A percentile compares a stretch with the other conserved stretches of the same genome.
Conservation (phyloP, 2,113 vertebrate species). For the Acrocephalus arundinaceus region DNA sequence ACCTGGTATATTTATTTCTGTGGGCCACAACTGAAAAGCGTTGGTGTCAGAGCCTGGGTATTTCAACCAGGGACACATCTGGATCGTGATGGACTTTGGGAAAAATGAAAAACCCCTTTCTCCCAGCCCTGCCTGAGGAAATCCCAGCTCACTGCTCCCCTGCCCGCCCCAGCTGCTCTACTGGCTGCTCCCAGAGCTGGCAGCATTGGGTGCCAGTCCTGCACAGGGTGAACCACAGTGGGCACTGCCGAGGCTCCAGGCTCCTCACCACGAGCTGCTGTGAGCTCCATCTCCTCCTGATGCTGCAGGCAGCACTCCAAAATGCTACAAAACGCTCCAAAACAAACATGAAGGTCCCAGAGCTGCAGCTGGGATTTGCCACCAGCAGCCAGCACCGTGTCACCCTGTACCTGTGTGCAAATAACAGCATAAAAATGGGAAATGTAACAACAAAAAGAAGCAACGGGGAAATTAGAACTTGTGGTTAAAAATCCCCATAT, state of each 20-base stretch:
- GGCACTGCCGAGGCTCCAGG: not conserved
- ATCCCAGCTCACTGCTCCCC: not conserved
- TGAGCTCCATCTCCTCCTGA: rapidly evolving
- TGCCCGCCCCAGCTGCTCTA: rapidly evolving
- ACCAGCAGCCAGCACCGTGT: not conserved
- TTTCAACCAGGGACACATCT: not conserved
- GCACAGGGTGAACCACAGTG: rapidly evolving
- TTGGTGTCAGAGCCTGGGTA: rapidly evolving
- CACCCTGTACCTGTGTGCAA: not conserved
- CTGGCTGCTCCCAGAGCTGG: not conserved
- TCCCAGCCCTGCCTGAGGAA: not conserved
- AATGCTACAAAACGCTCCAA: not conserved
- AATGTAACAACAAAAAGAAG: too few relatives aligned
- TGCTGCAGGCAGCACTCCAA: not conserved
- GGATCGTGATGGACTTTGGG: not conserved
- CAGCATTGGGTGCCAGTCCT: not conserved
- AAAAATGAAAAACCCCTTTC: not conserved
- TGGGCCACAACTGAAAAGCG: rapidly evolving
- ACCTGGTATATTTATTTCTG: not conserved
- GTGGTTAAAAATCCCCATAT: too few relatives aligned
- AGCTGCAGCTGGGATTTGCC: not conserved
- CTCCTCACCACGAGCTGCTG: not conserved
- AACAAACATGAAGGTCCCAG: rapidly evolving
- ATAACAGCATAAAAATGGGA: too few relatives aligned
- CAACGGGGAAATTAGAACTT: too few relatives aligned